Conservation (phyloP, 2,113 vertebrate species). For the Colistium nudipinnis region DNA sequence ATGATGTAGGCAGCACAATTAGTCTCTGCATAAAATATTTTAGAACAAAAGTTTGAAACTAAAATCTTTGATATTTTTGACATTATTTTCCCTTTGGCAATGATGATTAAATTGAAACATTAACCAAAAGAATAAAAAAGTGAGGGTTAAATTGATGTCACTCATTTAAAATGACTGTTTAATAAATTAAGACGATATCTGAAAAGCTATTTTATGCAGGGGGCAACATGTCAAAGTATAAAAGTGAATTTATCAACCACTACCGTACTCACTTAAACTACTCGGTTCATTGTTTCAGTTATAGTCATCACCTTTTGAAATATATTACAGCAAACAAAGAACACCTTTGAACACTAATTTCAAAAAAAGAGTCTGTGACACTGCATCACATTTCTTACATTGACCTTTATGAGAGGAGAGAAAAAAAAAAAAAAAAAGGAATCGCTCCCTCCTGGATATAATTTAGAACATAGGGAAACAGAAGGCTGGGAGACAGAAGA, state of each 20-base stretch:
- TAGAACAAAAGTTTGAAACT: no score
- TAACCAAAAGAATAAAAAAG: background rate
- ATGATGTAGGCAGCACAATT: no score
- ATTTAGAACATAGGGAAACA: constrained; percentile 79
- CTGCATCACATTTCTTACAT: constrained; percentile 20
- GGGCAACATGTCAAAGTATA: background rate
- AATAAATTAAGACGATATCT: background rate
- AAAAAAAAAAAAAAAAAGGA: constrained; percentile 32
- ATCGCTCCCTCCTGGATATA: constrained; percentile 58
- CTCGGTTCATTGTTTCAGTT: background rate
- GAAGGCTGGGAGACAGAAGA: constrained; percentile 83
- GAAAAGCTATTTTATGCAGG: background rate
- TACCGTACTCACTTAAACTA: background rate
- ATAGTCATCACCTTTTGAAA: no score
- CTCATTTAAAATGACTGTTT: background rate
- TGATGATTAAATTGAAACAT: no score
- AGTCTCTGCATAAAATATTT: no score
- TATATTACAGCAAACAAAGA: constrained; percentile 12
- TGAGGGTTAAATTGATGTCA: background rate
- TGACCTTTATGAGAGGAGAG: constrained; percentile 52
- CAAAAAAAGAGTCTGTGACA: constrained; percentile 14
- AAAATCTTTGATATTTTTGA: no score
- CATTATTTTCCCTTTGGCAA: no score
- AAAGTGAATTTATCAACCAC: constrained; percentile 3
- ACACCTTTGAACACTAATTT: constrained; percentile 18